phyloP scores from a whole-genome alignment of 2,113 vertebrate species.

The Mellivora capensis region DNA sequence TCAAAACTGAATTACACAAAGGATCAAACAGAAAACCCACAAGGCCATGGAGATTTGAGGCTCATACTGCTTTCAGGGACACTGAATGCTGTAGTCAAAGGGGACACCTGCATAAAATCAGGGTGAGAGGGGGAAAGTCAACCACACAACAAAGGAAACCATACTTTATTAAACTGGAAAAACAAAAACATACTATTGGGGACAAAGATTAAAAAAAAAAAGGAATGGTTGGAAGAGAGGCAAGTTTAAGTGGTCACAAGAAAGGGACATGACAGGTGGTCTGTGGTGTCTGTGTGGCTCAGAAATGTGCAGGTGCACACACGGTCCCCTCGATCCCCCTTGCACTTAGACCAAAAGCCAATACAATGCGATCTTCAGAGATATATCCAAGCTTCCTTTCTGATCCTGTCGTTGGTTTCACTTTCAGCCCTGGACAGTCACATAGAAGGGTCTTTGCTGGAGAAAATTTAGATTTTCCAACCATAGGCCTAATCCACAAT shows the following conservation, averaged over 20 bases:
- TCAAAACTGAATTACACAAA: conserved; percentile 6
- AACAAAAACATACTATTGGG: conserved; percentile 59
- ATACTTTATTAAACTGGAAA: conserved; percentile 75
- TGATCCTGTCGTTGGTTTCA: conserved; percentile 21
- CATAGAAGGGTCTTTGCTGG: background rate
- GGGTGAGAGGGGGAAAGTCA: conserved; percentile 54
- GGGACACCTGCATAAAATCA: background rate
- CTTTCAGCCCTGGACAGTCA: conserved; percentile 31
- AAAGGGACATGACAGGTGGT: background rate
- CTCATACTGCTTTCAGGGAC: background rate
- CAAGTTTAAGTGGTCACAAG: background rate
- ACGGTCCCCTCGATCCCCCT: background rate
- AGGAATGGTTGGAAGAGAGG: conserved; percentile 31
- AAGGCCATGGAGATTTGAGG: conserved; percentile 5
- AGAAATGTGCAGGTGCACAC: background rate
- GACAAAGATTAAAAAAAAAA: background rate
- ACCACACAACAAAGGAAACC: conserved; percentile 76
- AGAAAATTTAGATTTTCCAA: conserved; percentile 35
- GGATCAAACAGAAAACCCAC: conserved; percentile 34
- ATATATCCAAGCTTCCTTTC: conserved; percentile 29
- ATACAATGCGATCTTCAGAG: conserved; percentile 39
- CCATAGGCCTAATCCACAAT: background rate
- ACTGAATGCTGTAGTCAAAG: background rate
- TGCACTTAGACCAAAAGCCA: background rate
- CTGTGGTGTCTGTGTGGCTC: background rate